Conservation (phyloP, 2,797 vertebrate species). For the Sparus aurata region DNA sequence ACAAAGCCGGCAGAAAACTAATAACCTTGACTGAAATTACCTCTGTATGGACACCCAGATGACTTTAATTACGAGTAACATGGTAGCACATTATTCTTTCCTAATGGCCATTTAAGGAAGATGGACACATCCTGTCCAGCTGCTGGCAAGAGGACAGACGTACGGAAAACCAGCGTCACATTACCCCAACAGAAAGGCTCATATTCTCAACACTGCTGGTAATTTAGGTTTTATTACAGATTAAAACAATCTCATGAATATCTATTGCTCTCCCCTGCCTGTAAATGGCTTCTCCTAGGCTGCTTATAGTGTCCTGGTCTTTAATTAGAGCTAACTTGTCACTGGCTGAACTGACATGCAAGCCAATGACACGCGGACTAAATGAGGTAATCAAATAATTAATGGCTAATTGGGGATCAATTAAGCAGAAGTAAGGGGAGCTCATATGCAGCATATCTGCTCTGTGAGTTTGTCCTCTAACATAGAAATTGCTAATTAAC, state of each 20-base stretch:
- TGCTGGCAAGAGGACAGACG: constrained; percentile 38
- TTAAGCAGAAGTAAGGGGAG: constrained; percentile 78
- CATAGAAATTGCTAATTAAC: constrained; percentile 73
- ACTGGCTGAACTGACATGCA: constrained; percentile 78
- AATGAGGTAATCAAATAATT: constrained; percentile 85
- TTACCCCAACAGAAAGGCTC: constrained; percentile 47
- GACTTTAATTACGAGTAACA: constrained; percentile 66
- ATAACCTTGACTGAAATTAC: constrained; percentile 53
- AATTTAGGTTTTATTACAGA: constrained; percentile 77
- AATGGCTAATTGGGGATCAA: constrained; percentile 86
- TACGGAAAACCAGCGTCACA: constrained; percentile 21
- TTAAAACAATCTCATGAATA: constrained; percentile 82
- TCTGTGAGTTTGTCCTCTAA: constrained; percentile 68
- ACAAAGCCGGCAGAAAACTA: constrained; percentile 15
- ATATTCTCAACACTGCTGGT: constrained; percentile 58
- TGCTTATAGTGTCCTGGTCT: constrained; percentile 56
- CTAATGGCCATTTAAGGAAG: constrained; percentile 65
- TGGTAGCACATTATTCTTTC: constrained; percentile 59
- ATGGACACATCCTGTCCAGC: constrained; percentile 59
- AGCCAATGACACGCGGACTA: constrained; percentile 74
- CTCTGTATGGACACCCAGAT: constrained; percentile 56
- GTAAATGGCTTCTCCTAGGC: constrained; percentile 61
- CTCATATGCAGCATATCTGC: constrained; percentile 68
- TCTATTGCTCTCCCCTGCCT: constrained; percentile 72
- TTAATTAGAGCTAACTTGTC: constrained; percentile 82